A percentile compares a stretch with the other conserved stretches of the same genome.
phyloP scores from a whole-genome alignment of 2,888 invertebrate species.

The Trichogramma dendrolimi region DNA sequence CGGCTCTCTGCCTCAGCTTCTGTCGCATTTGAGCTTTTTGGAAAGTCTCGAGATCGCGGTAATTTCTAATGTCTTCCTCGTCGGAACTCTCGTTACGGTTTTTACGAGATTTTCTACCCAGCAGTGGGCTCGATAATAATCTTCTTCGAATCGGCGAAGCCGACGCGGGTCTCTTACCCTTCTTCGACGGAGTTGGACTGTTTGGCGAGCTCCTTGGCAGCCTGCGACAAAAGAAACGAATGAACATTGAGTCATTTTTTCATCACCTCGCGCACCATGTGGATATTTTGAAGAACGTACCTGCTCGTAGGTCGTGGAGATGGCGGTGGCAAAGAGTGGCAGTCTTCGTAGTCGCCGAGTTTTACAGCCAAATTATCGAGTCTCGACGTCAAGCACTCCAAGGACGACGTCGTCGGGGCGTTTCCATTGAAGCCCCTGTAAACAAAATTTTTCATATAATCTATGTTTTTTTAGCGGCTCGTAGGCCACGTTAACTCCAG shows the following conservation, averaged over 20 bases:
- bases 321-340: conserved; percentile 49
- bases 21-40: conserved; percentile 87
- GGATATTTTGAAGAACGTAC: conserved; percentile 24
- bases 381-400: conserved; percentile 47
- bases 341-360: conserved; percentile 48
- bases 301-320: conserved; percentile 48
- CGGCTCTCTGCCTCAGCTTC: conserved; percentile 66
- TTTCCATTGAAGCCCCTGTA: conserved; percentile 45
- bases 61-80: conserved; percentile 72
- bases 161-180: conserved; percentile 71
- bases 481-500: not conserved
- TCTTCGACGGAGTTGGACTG: conserved; percentile 69
- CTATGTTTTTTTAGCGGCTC: not conserved
- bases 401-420: conserved; percentile 46
- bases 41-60: conserved; percentile 82
- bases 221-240: conserved; percentile 49
- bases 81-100: conserved; percentile 80
- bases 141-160: conserved; percentile 74
- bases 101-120: conserved; percentile 71
- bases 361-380: conserved; percentile 35
- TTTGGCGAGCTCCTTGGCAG: conserved; percentile 74
- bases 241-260: not conserved
- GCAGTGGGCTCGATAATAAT: conserved; percentile 76
- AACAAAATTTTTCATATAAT: not conserved
- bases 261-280: not conserved